phyloP scores from a whole-genome alignment of 2,888 invertebrate species.

The Andrena praecox region DNA sequence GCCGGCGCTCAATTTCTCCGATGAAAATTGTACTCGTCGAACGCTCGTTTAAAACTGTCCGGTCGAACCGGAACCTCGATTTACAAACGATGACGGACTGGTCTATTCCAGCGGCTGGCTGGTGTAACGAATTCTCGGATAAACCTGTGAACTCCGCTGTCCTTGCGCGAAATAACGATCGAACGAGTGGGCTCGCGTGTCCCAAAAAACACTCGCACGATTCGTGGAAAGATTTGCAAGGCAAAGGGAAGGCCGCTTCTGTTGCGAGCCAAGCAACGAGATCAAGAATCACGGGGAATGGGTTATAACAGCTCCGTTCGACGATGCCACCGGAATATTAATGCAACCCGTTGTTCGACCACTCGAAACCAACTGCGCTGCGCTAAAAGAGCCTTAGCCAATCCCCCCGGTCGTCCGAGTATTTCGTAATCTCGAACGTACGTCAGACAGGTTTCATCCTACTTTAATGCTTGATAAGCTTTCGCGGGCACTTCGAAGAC shows the following conservation, averaged over 20 bases:
- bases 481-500: constrained; percentile 36
- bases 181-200: constrained; percentile 23
- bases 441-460: constrained; percentile 44
- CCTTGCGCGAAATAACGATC: constrained; percentile 31
- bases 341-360: constrained; percentile 76
- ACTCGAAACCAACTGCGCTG: constrained; percentile 76
- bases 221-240: constrained; percentile 72
- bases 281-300: constrained; percentile 45
- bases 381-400: constrained; percentile 73
- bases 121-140: background rate
- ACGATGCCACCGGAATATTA: constrained; percentile 79
- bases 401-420: constrained; percentile 71
- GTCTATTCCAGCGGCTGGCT: background rate
- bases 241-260: constrained; percentile 66
- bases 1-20: background rate
- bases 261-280: constrained; percentile 50
- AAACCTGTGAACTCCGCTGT: constrained; percentile 10
- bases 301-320: constrained; percentile 60
- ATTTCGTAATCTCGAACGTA: constrained; percentile 67
- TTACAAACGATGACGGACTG: background rate
- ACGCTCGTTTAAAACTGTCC: background rate
- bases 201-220: constrained; percentile 44
- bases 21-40: background rate
- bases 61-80: background rate
- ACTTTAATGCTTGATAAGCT: constrained; percentile 56